Evolutionary conservation across 2,113 vertebrate genomes (phyloP).

Genomic region (Mustelus asterias): DNA sequence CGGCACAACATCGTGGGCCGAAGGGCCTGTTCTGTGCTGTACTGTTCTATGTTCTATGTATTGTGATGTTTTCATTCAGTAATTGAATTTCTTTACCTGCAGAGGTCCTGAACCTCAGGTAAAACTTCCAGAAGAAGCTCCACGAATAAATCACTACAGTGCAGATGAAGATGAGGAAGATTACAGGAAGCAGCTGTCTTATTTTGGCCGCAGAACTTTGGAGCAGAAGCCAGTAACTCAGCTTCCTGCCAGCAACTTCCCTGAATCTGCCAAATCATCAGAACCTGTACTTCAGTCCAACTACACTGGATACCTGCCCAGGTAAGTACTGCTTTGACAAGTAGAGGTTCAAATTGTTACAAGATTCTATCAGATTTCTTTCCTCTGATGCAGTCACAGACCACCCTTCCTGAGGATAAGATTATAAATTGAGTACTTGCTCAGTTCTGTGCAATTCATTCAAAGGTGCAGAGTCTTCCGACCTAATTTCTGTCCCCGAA

Average conservation of each 20-base stretch:
- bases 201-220: slow-evolving; percentile 87
- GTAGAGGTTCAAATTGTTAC: neutral
- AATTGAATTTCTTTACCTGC: neutral
- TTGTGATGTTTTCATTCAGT: neutral
- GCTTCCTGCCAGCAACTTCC: slow-evolving; percentile 66
- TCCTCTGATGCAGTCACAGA: neutral
- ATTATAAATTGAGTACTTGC: neutral
- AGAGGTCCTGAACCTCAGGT: slow-evolving; percentile 85
- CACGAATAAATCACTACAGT: slow-evolving; percentile 84
- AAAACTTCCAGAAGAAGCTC: slow-evolving; percentile 75
- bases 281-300: slow-evolving; percentile 71
- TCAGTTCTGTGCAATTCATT: neutral
- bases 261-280: slow-evolving; percentile 70
- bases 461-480: neutral
- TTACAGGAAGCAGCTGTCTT: slow-evolving; percentile 92
- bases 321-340: slow-evolving; percentile 57
- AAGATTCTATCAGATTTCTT: neutral
- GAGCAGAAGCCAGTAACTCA: slow-evolving; percentile 76
- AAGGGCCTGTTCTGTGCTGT: too few species aligned
- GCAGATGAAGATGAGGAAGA: slow-evolving; percentile 93
- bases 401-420: neutral
- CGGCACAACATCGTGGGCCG: too few species aligned
- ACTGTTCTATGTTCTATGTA: too few species aligned
- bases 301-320: slow-evolving; percentile 69
- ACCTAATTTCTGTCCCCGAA: neutral